phyloP scores from a whole-genome alignment of 92 coral and sea anemone genomes.

The Virgularia gustaviana region DNA sequence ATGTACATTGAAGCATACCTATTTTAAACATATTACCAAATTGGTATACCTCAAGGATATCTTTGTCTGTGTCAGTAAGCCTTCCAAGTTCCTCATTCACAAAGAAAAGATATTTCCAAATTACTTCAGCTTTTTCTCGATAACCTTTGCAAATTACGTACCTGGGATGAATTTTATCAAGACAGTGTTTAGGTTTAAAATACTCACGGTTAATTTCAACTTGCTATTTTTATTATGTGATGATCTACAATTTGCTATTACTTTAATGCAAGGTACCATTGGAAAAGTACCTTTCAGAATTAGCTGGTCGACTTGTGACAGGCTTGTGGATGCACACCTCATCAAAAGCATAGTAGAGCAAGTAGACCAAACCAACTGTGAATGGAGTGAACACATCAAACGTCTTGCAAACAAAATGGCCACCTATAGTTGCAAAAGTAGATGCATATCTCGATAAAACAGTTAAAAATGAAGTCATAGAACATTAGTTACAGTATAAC shows the following conservation, averaged over 20 bases:
- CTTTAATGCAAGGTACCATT: no score
- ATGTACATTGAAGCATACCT: neutral
- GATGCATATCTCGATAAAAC: neutral
- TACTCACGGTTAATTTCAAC: neutral
- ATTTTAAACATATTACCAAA: neutral
- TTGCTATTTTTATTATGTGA: no score
- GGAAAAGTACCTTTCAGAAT: constrained; percentile 78
- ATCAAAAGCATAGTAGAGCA: constrained; percentile 82
- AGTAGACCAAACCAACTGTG: constrained; percentile 77
- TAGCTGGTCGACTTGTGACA: constrained; percentile 95
- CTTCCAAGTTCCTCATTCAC: constrained; percentile 72
- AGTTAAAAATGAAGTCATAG: no score
- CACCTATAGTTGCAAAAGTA: constrained; percentile 59
- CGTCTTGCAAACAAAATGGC: constrained; percentile 86
- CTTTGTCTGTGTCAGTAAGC: constrained; percentile 47
- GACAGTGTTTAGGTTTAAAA: neutral
- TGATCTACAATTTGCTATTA: neutral
- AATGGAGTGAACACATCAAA: constrained; percentile 91
- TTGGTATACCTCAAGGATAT: constrained; percentile 66
- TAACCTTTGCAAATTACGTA: constrained; percentile 85
- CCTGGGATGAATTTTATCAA: no score
- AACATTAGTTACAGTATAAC: no score
- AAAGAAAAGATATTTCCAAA: constrained; percentile 77
- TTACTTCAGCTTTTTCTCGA: constrained; percentile 54
- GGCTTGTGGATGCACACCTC: constrained; percentile 84